Conservation (phyloP, 2,113 vertebrate species). For the Equus przewalskii region DNA sequence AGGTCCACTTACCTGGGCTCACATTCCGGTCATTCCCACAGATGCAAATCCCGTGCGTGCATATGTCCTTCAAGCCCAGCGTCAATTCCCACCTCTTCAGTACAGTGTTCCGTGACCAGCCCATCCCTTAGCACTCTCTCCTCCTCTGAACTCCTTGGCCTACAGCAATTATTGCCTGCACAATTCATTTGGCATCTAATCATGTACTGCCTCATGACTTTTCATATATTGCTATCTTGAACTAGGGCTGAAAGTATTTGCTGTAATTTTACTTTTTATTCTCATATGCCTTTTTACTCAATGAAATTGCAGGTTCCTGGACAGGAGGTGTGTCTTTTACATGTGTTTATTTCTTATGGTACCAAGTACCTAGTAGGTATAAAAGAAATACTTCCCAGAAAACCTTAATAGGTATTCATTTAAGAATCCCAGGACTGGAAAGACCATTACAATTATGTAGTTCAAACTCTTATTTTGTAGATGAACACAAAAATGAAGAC, state of each 20-base stretch:
- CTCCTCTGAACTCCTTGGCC: constrained; percentile 52
- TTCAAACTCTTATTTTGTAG: constrained; percentile 26
- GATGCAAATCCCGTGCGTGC: fast-evolving
- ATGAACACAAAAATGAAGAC: not conserved
- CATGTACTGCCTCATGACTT: constrained; percentile 72
- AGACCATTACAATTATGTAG: not conserved
- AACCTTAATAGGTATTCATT: not conserved
- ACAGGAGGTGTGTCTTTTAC: not conserved
- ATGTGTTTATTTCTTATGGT: not conserved
- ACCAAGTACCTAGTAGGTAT: not conserved
- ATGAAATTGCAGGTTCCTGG: constrained; percentile 23
- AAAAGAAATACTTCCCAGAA: constrained; percentile 21
- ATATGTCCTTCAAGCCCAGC: not conserved
- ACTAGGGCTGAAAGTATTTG: constrained; percentile 5
- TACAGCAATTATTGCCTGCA: constrained; percentile 70
- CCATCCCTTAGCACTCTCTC: not conserved
- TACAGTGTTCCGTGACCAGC: not conserved
- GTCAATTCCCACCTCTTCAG: not conserved
- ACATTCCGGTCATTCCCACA: not conserved
- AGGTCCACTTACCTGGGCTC: not conserved
- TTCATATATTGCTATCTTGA: constrained; percentile 60
- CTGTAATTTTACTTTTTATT: constrained; percentile 40
- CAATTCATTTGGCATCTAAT: constrained; percentile 78
- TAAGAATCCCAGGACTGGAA: not conserved
- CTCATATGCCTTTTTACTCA: not conserved